These are phyloP conservation scores for Illadopsis cleaveri DNA, from an alignment of 2,113 vertebrate genomes.

Conservation along the genomic window DNA sequence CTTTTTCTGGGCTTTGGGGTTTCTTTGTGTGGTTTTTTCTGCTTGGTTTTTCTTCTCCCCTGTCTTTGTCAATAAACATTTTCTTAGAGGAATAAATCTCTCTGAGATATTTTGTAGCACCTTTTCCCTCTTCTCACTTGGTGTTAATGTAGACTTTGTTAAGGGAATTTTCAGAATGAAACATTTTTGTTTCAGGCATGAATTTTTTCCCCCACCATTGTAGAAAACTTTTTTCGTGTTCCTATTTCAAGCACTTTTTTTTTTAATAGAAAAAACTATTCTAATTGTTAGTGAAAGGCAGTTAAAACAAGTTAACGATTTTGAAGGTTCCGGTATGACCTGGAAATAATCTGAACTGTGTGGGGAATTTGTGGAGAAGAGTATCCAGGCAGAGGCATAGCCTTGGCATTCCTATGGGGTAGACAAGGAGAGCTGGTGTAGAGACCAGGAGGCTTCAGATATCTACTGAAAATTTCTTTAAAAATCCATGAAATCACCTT, in stretches of 20 bases:
- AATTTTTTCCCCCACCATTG: rapidly evolving
- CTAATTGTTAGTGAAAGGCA: background rate
- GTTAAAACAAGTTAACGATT: background rate
- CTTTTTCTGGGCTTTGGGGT: background rate
- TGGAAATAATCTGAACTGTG: background rate
- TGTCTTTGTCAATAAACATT: background rate
- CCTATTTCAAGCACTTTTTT: background rate
- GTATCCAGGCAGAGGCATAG: background rate
- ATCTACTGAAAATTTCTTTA: background rate
- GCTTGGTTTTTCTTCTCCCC: background rate
- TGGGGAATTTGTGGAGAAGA: background rate
- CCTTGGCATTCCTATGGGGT: background rate
- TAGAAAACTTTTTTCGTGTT: background rate
- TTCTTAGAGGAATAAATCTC: background rate
- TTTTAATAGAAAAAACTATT: background rate
- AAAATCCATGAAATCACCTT: background rate
- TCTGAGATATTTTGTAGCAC: background rate
- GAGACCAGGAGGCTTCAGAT: background rate
- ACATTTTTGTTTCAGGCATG: background rate
- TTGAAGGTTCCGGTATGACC: background rate
- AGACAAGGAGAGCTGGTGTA: background rate
- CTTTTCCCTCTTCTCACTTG: background rate
- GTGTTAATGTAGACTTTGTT: background rate
- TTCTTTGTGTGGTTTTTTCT: background rate
- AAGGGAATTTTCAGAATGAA: background rate